Conservation (phyloP, 2,888 invertebrate genomes). For the Pristionchus arcanus region DNA sequence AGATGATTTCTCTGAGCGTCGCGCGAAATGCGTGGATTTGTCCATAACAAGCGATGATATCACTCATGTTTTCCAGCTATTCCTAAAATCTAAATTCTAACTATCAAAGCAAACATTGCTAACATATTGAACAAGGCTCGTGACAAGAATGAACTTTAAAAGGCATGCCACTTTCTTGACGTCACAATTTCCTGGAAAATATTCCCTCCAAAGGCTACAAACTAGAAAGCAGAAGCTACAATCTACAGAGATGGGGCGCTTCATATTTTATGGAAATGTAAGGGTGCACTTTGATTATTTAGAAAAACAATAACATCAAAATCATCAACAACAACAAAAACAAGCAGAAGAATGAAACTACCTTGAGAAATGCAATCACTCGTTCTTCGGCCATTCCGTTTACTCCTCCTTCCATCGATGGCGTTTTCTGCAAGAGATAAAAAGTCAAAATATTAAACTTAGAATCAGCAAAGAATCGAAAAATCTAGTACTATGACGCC, state of each 20-base stretch:
- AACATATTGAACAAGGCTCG: too few species aligned
- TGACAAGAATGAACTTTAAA: not conserved
- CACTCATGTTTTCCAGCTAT: not conserved
- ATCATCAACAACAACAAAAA: too few species aligned
- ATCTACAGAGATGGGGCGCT: not conserved
- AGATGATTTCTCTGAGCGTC: not conserved
- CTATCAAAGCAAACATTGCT: too few species aligned
- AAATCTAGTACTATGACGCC: too few species aligned
- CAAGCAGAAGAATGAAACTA: not conserved
- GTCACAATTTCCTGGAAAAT: not conserved
- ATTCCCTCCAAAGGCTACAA: not conserved
- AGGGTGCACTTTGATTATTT: too few species aligned
- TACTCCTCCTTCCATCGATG: not conserved
- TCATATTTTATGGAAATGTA: too few species aligned
- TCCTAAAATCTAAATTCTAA: not conserved
- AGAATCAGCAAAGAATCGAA: too few species aligned
- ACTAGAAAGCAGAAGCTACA: not conserved
- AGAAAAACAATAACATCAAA: too few species aligned
- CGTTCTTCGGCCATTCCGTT: not conserved
- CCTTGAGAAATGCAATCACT: not conserved
- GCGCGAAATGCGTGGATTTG: not conserved
- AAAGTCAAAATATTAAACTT: too few species aligned
- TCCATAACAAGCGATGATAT: not conserved
- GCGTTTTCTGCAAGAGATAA: not conserved
- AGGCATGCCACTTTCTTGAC: not conserved